Percentiles rank a stretch among this genome's conserved stretches.
Evolutionary conservation across 2,113 vertebrate genomes (phyloP).

Genomic region (Crotalus helleri): DNA sequence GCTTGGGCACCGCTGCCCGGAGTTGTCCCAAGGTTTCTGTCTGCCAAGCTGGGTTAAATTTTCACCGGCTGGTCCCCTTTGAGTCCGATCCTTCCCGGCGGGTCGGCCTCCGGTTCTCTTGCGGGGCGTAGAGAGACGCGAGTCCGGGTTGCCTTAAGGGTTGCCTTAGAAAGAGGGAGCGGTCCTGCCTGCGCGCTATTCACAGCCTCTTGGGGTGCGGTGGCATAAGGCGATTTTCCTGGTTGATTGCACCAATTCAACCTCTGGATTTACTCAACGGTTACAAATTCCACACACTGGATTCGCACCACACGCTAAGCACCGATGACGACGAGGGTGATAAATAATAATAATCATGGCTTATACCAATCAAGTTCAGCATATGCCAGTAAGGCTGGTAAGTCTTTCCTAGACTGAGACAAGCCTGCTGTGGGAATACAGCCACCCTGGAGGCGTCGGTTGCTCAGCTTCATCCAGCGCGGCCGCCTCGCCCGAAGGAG

Average conservation of each 20-base stretch:
- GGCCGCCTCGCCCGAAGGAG: neutral
- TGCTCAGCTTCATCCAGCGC: neutral
- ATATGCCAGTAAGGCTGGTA: neutral
- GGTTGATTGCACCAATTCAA: neutral
- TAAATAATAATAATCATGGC: neutral
- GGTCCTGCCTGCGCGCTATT: neutral
- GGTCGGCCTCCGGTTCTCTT: neutral
- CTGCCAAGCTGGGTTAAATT: neutral
- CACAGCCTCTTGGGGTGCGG: neutral
- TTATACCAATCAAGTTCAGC: neutral
- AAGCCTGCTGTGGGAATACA: neutral
- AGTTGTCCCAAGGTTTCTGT: neutral
- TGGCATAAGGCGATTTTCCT: neutral
- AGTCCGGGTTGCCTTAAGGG: neutral
- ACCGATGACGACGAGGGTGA: too few species aligned
- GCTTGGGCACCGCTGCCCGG: neutral
- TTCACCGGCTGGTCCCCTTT: neutral
- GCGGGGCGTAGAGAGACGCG: neutral
- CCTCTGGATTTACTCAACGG: neutral
- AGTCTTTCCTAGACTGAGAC: neutral
- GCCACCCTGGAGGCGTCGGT: neutral
- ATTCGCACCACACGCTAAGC: neutral
- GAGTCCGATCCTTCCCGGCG: neutral
- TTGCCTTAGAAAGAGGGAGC: neutral
- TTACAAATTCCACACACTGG: neutral